Evolutionary conservation across 2,113 vertebrate species (phyloP), one percentile per base, ranked within the genome.

Genomic region (Oreotrochilus melanogaster): DNA sequence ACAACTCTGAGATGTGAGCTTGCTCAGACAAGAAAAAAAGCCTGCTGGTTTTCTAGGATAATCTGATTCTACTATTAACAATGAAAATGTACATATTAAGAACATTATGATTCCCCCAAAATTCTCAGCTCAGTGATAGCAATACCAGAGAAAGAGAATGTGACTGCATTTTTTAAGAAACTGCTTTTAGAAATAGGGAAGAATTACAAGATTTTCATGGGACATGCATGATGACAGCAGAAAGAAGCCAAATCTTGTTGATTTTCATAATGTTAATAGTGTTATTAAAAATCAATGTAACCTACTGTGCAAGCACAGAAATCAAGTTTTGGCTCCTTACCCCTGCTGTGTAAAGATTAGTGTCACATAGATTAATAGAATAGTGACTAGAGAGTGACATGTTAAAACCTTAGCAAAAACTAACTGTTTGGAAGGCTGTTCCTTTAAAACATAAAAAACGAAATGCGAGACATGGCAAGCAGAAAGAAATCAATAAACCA

Each of bases 401-500:
- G 28, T 71, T 82, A 94, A 95, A 92, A 19, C 18, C 74, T 83
- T 50, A 58, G 22, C 84, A 94, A 93, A 93, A 92, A 86, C 94
- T 89, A 88, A 89, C 79, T 75, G 30, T 86, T 92, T 86, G 66
- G 45, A 93, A 93, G 53, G 42, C 43, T 82, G 50, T 70, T 81
- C 66, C 60, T 94, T 92, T 88, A 65, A 95, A 94, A 88, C 83
- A 42, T 72, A 86, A 95, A 96, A 45, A 45, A 18, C 7, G 15
- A 45, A 45, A 45, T 18, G 14, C 61, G 67, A 69, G 30, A 58
- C 8, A 5, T 19, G 28, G 45, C n/a, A 28, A 61, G 31, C 6
- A 4, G 58, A 91, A 27, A 60, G 62, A 75, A 95, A 93, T 39
- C 39, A 96, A 94, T 95, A 94, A 94, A 78, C 66, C 65, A 81